These are phyloP conservation scores for Oreortyx pictus DNA, from an alignment of 2,797 vertebrate genomes.

Conservation along the genomic window DNA sequence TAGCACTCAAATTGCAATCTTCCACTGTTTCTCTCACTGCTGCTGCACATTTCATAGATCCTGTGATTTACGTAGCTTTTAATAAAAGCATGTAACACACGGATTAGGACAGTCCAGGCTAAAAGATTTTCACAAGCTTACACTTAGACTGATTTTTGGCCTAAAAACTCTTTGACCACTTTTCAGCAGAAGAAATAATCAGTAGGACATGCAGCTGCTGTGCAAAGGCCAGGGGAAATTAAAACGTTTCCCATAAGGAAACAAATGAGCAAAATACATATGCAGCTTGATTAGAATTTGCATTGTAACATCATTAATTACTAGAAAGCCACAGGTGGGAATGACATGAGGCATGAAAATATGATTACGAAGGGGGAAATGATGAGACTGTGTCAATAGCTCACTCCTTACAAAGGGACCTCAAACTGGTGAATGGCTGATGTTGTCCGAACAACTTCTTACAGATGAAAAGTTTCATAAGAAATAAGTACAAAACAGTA, in stretches of 20 bases:
- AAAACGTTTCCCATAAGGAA: conserved; percentile 62
- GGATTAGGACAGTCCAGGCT: neutral
- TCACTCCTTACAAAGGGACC: neutral
- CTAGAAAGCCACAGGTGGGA: conserved; percentile 69
- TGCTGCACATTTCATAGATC: neutral
- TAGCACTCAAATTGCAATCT: neutral
- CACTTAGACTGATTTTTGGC: conserved; percentile 26
- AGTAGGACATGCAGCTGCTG: conserved; percentile 64
- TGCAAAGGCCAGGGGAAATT: conserved; percentile 59
- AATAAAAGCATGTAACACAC: neutral
- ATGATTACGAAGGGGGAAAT: conserved; percentile 46
- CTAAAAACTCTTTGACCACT: neutral
- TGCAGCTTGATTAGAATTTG: conserved; percentile 61
- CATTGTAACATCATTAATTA: conserved; percentile 68
- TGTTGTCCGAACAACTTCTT: neutral
- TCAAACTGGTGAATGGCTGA: neutral
- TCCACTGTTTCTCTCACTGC: neutral
- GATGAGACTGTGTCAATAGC: conserved; percentile 34
- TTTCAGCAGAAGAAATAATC: conserved; percentile 55
- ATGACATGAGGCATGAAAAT: conserved; percentile 63
- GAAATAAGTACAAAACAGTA: neutral
- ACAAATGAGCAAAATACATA: conserved; percentile 69
- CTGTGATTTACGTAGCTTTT: neutral
- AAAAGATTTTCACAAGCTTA: neutral
- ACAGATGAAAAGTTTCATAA: conserved; percentile 15